Conservation (phyloP, 2,113 vertebrate species). For the Myotis davidii region DNA sequence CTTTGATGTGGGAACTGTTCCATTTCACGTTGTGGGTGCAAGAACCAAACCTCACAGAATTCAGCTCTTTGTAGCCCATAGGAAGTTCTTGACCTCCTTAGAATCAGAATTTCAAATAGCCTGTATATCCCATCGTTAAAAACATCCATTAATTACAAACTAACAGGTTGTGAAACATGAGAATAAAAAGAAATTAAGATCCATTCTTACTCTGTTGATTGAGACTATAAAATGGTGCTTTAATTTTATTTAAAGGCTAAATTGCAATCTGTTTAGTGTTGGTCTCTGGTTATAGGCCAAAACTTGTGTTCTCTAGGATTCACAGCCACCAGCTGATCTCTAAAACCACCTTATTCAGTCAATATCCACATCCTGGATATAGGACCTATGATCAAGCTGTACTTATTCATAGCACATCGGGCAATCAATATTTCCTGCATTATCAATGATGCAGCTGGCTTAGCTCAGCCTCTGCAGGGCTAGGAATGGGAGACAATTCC, state of each 20-base stretch:
- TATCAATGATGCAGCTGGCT: not conserved
- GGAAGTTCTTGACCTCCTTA: not conserved
- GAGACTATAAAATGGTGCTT: not conserved
- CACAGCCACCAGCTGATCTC: not conserved
- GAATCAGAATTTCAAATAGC: not conserved
- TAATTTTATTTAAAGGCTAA: slow-evolving; percentile 16
- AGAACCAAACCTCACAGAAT: not conserved
- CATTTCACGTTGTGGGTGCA: not conserved
- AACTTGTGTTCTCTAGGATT: not conserved
- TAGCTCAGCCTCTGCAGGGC: not conserved
- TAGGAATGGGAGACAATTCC: not conserved
- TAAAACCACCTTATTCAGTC: not conserved
- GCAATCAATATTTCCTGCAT: not conserved
- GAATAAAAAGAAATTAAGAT: not conserved
- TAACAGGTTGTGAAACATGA: not conserved
- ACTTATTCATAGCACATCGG: not conserved
- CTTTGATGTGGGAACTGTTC: slow-evolving; percentile 57
- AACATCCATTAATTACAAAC: not conserved
- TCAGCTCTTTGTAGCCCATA: not conserved
- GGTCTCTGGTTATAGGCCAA: not conserved
- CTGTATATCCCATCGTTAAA: not conserved
- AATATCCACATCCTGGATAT: not conserved
- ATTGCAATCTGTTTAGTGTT: not conserved
- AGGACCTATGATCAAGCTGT: not conserved
- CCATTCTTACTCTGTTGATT: slow-evolving; percentile 21